Base-by-base conservation (phyloP, 2,113 vertebrate genomes). In the Nicator chloris region DNA sequence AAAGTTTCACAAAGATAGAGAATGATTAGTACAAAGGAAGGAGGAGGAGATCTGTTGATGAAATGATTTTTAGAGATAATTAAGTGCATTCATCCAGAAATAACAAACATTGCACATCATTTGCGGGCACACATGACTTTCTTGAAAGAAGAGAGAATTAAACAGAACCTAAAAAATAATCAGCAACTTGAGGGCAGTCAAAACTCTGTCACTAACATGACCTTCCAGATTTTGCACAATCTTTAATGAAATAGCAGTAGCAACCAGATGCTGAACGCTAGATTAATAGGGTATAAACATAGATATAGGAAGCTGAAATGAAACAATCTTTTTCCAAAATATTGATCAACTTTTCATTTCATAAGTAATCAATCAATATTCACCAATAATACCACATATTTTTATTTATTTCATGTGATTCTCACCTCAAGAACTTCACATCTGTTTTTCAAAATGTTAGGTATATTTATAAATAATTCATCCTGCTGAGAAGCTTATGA, bases 21-120 rank as follows among this genome's bases (percentile, higher is more conserved):
- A 97, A 97, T 96, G 92, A 97, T 97, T 97, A 97, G 94, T 89
- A 97, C 54, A 96, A 95, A 97, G 60, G 30, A 97, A 98, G 95
- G 88, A 97, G 97, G 96, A 98, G 97, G 96, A 96, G 95, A 95
- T 98, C 96, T 97, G 97, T 94, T 98, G 96, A 98, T 97, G 93
- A 97, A 98, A 98, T 97, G 93, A 97, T 96, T 98, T 98, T 97
- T 96, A 96, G 95, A 97, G 96, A 98, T 97, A 98, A 98, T 98
- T 98, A 97, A 98, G 96, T 97, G 96, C 97, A 98, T 97, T 97
- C 97, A 98, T 97, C 97, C 97, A 97, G 97, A 97, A 97, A 98
- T 95, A 98, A 97, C 87, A 98, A 97, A 97, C 95, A 97, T 96
- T 98, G 93, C 83, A 97, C 66, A 97, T 97, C 42, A 22, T 97